Base-by-base conservation (phyloP, 2,113 vertebrate species). In the Panthera uncia region DNA sequence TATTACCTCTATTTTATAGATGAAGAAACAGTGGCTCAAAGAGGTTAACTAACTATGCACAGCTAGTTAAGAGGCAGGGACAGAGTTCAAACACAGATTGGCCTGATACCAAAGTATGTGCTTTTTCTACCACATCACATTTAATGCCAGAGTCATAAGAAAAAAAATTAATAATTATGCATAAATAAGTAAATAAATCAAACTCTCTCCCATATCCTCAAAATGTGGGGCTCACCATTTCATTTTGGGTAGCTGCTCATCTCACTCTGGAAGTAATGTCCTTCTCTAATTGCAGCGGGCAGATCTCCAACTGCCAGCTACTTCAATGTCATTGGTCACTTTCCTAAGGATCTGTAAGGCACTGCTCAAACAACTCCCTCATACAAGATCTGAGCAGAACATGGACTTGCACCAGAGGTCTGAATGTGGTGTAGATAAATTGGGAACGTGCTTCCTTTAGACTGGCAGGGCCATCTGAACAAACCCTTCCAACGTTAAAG, bases 391-490 rank as follows among this genome's bases (percentile, higher is more conserved):
- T 55, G 63, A 80, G 71, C n/a, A 63, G 7, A 31, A 69, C 13
- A 1, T 45, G 16, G 57, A 89, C 61, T 69, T 57, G 41, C 36
- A 31, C 38, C 48, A 68, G 23, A 23, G 1, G 2, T 66, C 68
- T 57, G 55, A 88, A 85, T 66, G 31, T 12, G n/a, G 61, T 31
- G 68, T 57, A 55, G 65, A 80, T n/a, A 83, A 88, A 95, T 1
- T 78, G 55, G 81, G 66, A 93, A 31, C 88, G 65, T 63, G 52
- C 33, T 66, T 96, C 76, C 50, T 63, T 73, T 52, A 79, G 52
- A 92, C 27, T 91, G 88, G 57, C 76, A 95, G 68, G 66, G 36
- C 57, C 96, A 94, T 76, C 74, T 91, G 93, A 97, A 97, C 19
- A 88, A 79, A 50, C 31, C 33, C 66, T 89, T 69, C 79, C 80